Percentiles rank a stretch among this genome's conserved stretches.
Conservation (phyloP, 1,140 invertebrate species). For the Ladona fulva region DNA sequence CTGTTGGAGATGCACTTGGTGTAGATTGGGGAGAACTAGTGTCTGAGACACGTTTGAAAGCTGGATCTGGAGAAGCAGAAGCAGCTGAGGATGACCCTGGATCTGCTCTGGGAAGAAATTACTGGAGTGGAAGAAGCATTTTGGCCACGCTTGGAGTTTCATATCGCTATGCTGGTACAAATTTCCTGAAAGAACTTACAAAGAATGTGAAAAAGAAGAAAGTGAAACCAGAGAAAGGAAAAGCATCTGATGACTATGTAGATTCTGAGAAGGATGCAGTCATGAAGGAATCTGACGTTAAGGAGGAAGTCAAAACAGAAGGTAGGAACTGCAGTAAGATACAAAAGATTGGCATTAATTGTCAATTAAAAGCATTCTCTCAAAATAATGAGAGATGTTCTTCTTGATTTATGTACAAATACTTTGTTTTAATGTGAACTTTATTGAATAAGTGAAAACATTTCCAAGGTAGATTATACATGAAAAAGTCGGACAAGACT, state of each 20-base stretch:
- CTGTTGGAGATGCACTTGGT: conserved; percentile 77
- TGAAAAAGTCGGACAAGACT: too few species aligned
- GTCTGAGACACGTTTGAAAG: conserved; percentile 55
- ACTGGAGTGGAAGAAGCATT: conserved; percentile 63
- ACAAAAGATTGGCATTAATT: too few species aligned
- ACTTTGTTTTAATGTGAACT: too few species aligned
- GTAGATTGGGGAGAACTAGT: conserved; percentile 86
- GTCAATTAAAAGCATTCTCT: too few species aligned
- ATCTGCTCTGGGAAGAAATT: conserved; percentile 48
- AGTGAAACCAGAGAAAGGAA: neutral
- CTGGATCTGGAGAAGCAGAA: conserved; percentile 32
- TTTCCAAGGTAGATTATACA: too few species aligned
- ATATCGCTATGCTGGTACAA: conserved; percentile 23
- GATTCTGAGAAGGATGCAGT: conserved; percentile 10
- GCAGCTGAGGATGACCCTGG: conserved; percentile 39
- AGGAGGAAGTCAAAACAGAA: too few species aligned
- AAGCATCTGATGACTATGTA: neutral
- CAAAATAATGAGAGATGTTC: too few species aligned
- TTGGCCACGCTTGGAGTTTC: conserved; percentile 63
- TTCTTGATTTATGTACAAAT: too few species aligned
- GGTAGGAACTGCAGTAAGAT: too few species aligned
- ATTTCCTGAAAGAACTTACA: conserved; percentile 18
- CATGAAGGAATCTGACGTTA: neutral
- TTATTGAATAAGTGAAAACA: too few species aligned
- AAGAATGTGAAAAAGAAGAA: conserved; percentile 10